Percentiles rank a stretch among this genome's conserved stretches.
phyloP scores from a whole-genome alignment of 2,888 invertebrate genomes.

The Diachrysia chrysitis region DNA sequence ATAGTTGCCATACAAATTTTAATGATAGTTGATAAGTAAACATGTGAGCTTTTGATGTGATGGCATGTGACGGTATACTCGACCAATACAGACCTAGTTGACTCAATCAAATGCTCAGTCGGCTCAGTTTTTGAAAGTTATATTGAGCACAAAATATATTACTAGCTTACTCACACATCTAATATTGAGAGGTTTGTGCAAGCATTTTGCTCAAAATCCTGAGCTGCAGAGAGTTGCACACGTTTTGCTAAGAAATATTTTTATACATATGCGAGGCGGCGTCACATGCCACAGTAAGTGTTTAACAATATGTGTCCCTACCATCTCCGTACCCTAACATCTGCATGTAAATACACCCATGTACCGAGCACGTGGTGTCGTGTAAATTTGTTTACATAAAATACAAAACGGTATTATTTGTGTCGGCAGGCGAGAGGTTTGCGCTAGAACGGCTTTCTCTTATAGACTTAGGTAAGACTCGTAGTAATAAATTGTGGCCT shows the following conservation, averaged over 20 bases:
- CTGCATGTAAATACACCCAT: conserved; percentile 75
- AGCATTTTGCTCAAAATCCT: conserved; percentile 12
- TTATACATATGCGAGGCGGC: conserved; percentile 36
- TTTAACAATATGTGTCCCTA: conserved; percentile 50
- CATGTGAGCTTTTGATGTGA: conserved; percentile 68
- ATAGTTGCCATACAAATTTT: conserved; percentile 87
- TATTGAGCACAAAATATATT: conserved; percentile 19
- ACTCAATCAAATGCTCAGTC: conserved; percentile 7
- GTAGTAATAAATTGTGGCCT: conserved; percentile 87
- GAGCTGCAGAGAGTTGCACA: conserved; percentile 18
- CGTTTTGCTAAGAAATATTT: conserved; percentile 18
- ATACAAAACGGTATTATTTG: conserved; percentile 60
- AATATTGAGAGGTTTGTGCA: conserved; percentile 15
- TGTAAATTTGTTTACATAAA: conserved; percentile 68
- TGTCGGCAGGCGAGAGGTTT: conserved; percentile 58
- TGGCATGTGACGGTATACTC: conserved; percentile 59
- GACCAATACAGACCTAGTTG: conserved; percentile 5
- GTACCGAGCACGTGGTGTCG: conserved; percentile 55
- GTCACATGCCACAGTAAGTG: conserved; percentile 53
- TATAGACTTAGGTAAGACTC: conserved; percentile 70
- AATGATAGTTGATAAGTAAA: conserved; percentile 83
- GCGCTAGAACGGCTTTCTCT: conserved; percentile 75
- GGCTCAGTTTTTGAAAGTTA: conserved; percentile 28
- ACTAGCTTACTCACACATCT: conserved; percentile 2
- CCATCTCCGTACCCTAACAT: conserved; percentile 51